These are phyloP conservation scores for Sinocyclocheilus anshuiensis DNA, from an alignment of 2,113 vertebrate species.

Conservation along the genomic window DNA sequence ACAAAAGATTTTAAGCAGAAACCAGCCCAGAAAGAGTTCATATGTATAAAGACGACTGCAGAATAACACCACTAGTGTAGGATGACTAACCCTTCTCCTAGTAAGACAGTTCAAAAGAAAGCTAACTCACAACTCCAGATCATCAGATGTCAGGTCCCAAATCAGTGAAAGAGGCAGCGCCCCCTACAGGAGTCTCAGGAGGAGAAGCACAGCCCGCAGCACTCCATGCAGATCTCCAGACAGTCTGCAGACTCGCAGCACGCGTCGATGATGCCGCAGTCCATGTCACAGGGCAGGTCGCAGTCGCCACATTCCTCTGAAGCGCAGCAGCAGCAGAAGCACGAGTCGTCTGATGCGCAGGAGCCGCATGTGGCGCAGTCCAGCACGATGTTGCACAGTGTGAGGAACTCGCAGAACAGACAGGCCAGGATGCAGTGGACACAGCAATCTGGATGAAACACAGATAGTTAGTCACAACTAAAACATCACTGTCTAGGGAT, in stretches of 20 bases:
- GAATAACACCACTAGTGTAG: not conserved
- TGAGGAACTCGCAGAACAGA: constrained; percentile 98
- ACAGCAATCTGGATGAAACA: constrained; percentile 85
- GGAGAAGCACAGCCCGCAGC: constrained; percentile 98
- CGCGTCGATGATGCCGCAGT: constrained; percentile 98
- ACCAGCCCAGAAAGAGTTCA: not conserved
- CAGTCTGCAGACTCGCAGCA: constrained; percentile 99
- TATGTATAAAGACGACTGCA: not conserved
- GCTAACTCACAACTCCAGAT: not conserved
- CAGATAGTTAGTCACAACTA: constrained; percentile 12
- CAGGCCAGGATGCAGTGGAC: constrained; percentile 98
- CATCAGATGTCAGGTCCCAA: not conserved
- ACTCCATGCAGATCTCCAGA: constrained; percentile 99
- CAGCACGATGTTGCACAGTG: constrained; percentile 94
- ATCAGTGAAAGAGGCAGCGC: constrained; percentile 4
- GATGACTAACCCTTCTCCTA: not conserved
- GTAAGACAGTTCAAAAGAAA: not conserved
- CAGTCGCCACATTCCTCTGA: constrained; percentile 93
- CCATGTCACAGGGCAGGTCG: constrained; percentile 96
- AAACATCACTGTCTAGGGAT: not conserved
- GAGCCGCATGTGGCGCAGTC: constrained; percentile 97
- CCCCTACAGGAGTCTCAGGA: constrained; percentile 78
- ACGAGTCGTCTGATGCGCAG: constrained; percentile 89
- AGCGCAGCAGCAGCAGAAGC: constrained; percentile 94
- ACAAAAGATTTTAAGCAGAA: not conserved